A percentile compares a stretch with the other conserved stretches of the same genome.
phyloP scores from a whole-genome alignment of 2,797 vertebrate species.

The Dendrocincla tyrannina region DNA sequence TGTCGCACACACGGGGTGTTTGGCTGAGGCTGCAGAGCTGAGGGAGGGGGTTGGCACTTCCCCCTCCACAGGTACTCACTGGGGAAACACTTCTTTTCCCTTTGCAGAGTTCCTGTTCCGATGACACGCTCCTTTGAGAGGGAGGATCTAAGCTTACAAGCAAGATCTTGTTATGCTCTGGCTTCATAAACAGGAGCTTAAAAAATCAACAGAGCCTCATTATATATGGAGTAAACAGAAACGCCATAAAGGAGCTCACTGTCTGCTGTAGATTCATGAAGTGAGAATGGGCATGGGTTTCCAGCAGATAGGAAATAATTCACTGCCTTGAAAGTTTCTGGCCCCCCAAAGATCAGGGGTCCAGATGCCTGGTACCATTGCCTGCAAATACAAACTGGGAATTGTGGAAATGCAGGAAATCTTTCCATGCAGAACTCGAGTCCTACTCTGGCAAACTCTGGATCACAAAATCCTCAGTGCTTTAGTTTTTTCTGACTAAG shows the following conservation, averaged over 20 bases:
- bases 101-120: background rate
- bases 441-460: background rate
- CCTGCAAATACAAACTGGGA: conserved; percentile 3
- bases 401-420: background rate
- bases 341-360: background rate
- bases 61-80: background rate
- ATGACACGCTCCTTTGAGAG: background rate
- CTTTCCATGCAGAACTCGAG: background rate
- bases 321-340: conserved; percentile 6
- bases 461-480: background rate
- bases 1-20: rapidly evolving
- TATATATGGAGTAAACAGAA: conserved; percentile 23
- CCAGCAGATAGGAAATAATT: conserved; percentile 22
- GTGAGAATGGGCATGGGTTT: background rate
- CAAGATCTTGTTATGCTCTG: conserved; percentile 4
- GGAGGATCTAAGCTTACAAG: conserved; percentile 5
- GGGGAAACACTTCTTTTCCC: background rate
- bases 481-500: background rate
- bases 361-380: background rate
- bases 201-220: conserved; percentile 33
- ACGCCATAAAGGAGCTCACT: background rate
- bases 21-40: background rate
- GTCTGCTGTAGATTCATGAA: background rate
- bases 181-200: background rate
- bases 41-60: background rate